Percentiles rank a stretch among this genome's conserved stretches.
Evolutionary conservation across 2,888 invertebrate genomes (phyloP).

Genomic region (Dione juno): DNA sequence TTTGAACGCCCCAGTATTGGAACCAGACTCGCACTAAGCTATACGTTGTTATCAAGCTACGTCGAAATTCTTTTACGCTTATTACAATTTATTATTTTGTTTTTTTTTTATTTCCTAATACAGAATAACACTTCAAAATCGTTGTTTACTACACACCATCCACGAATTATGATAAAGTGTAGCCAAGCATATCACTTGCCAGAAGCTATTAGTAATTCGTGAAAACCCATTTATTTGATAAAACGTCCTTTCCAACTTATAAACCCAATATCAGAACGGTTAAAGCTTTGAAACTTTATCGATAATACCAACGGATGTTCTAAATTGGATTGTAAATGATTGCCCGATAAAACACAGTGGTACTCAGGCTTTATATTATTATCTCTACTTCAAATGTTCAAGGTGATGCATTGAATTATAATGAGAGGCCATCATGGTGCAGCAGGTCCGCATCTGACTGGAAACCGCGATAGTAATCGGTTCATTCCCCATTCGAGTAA

Average conservation of each 20-base stretch:
- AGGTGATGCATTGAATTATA: background rate
- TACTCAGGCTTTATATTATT: background rate
- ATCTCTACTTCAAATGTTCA: background rate
- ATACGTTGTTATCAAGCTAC: too few species aligned
- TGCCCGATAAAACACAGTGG: conserved; percentile 11
- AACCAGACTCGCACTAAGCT: too few species aligned
- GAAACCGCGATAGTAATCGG: background rate
- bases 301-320: conserved; percentile 22
- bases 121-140: background rate
- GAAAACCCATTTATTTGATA: conserved; percentile 12
- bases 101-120: background rate
- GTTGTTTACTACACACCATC: background rate
- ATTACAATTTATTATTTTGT: too few species aligned
- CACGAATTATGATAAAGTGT: conserved; percentile 1
- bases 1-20: too few species aligned
- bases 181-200: conserved; percentile 4
- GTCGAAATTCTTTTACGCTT: too few species aligned
- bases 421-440: background rate
- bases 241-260: conserved; percentile 4
- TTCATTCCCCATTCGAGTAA: background rate
- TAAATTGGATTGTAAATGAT: conserved; percentile 14
- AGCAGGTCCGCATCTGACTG: background rate
- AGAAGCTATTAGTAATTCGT: conserved; percentile 16
- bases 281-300: conserved; percentile 22
- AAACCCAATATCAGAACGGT: conserved; percentile 15